Percentiles rank a stretch among this genome's conserved stretches.
These are phyloP conservation scores for Drosophila varians DNA, from an alignment of 1,140 invertebrate species.

Conservation along the genomic window DNA sequence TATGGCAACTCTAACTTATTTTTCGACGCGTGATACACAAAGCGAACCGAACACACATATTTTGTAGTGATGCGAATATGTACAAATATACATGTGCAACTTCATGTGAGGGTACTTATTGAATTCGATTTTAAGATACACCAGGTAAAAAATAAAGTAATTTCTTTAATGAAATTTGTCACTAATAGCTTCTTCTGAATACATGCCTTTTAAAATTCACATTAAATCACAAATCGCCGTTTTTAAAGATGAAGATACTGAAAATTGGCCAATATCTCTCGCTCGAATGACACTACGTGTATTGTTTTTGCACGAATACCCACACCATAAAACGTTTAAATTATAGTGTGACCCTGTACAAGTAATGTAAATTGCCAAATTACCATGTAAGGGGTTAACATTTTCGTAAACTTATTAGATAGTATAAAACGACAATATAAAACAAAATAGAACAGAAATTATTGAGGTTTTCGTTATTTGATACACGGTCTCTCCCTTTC, in stretches of 20 bases:
- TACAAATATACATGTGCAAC: neutral
- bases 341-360: neutral
- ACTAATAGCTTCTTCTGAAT: neutral
- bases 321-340: neutral
- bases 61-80: neutral
- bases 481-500: no score
- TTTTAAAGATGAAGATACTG: neutral
- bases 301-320: constrained; percentile 2
- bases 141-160: neutral
- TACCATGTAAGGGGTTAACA: no score
- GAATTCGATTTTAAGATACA: neutral
- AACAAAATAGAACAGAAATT: no score
- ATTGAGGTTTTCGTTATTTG: no score
- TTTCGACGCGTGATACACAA: constrained; percentile 19
- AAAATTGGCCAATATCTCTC: neutral
- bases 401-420: no score
- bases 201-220: neutral
- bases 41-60: neutral
- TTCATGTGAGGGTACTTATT: neutral
- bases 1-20: constrained; percentile 57
- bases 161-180: neutral
- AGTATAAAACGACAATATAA: no score
- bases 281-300: neutral
- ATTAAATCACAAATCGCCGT: neutral
- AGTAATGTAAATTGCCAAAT: no score